phyloP scores from a whole-genome alignment of 2,888 invertebrate species.

The Watsonalla binaria region DNA sequence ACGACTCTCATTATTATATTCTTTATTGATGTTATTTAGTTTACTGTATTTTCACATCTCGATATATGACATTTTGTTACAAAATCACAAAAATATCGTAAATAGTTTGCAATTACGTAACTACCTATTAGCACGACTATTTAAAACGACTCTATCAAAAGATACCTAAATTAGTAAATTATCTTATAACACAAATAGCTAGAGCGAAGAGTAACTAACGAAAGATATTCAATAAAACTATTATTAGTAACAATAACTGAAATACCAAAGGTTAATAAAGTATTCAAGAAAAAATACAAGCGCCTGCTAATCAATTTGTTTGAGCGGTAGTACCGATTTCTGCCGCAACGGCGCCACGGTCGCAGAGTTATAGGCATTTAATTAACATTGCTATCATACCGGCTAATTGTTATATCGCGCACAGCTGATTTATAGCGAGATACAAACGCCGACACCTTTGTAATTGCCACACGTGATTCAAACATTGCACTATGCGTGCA shows the following conservation, averaged over 20 bases:
- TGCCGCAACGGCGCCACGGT: slow-evolving; percentile 42
- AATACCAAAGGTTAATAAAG: neutral
- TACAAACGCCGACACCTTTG: slow-evolving; percentile 72
- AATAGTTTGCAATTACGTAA: too few species aligned
- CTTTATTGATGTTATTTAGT: too few species aligned
- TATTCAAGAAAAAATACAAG: neutral
- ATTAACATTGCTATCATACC: slow-evolving; percentile 79
- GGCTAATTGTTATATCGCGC: slow-evolving; percentile 78
- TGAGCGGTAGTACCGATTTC: slow-evolving; percentile 34
- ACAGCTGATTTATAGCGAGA: slow-evolving; percentile 74
- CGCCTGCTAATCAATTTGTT: slow-evolving; percentile 5
- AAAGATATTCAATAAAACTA: too few species aligned
- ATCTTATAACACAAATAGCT: too few species aligned
- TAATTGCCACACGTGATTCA: slow-evolving; percentile 67
- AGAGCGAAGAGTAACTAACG: too few species aligned
- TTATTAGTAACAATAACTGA: neutral
- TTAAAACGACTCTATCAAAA: too few species aligned
- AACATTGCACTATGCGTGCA: slow-evolving; percentile 62
- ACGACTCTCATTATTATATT: too few species aligned
- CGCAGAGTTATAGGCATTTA: slow-evolving; percentile 66
- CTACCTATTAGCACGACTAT: too few species aligned
- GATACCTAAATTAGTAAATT: too few species aligned
- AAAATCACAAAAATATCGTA: too few species aligned
- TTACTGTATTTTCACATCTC: too few species aligned
- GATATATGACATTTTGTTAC: too few species aligned